Conservation (phyloP, 2,113 vertebrate genomes). For the Tamias sibiricus region DNA sequence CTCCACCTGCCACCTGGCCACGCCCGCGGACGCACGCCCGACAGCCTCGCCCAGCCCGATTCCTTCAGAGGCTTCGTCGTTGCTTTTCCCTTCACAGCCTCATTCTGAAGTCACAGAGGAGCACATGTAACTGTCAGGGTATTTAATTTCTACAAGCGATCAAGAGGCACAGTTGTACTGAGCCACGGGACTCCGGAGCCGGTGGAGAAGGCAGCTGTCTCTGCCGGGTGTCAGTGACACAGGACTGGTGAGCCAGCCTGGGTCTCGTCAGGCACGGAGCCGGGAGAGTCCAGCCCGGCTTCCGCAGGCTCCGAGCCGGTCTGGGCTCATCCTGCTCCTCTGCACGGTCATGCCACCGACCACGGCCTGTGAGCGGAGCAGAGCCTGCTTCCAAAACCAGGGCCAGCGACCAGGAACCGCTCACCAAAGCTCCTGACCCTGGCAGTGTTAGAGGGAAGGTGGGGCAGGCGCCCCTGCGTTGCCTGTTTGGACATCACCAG, state of each 20-base stretch:
- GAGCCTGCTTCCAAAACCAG: background rate
- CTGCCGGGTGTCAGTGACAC: slow-evolving; percentile 75
- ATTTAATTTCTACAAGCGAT: slow-evolving; percentile 42
- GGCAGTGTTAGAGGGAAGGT: too few species aligned
- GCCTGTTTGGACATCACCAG: background rate
- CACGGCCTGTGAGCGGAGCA: accelerated
- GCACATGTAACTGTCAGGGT: background rate
- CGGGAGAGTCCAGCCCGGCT: accelerated
- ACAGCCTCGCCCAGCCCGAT: slow-evolving; percentile 47
- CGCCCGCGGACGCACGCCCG: background rate
- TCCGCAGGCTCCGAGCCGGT: background rate
- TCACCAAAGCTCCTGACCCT: accelerated
- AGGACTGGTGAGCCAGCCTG: background rate
- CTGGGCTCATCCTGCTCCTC: accelerated
- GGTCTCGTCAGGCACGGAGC: accelerated
- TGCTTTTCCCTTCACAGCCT: background rate
- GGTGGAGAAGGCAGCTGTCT: slow-evolving; percentile 54
- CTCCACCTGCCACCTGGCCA: background rate
- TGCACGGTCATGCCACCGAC: accelerated
- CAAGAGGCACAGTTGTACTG: slow-evolving; percentile 32
- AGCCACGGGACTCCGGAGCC: slow-evolving; percentile 24
- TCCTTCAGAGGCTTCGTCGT: slow-evolving; percentile 49
- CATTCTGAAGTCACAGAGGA: slow-evolving; percentile 49
- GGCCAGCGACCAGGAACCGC: accelerated
- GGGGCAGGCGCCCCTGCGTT: accelerated